phyloP scores from a whole-genome alignment of 2,797 vertebrate species.

The Molossus alvarezi region DNA sequence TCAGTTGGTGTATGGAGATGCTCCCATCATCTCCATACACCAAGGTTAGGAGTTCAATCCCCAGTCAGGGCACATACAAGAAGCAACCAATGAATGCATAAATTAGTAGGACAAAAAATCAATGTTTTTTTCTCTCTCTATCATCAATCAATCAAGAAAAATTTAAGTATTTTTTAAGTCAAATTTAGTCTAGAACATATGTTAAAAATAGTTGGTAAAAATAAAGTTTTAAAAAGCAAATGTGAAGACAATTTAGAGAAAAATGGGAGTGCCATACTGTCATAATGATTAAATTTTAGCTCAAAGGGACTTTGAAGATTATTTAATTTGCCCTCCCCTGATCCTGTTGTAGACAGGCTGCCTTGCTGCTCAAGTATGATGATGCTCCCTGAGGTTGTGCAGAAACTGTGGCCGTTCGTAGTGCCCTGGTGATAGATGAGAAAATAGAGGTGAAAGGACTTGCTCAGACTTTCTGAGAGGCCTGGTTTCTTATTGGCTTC shows the following conservation, averaged over 20 bases:
- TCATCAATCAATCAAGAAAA: neutral
- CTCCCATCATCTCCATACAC: neutral
- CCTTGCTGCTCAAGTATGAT: neutral
- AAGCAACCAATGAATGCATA: neutral
- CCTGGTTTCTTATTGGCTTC: neutral
- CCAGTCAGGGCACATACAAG: neutral
- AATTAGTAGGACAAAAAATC: neutral
- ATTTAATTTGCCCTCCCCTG: neutral
- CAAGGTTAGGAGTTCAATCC: neutral
- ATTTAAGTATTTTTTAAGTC: neutral
- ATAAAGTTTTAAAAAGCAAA: slow-evolving; percentile 61
- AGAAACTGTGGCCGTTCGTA: accelerated
- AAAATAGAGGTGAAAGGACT: neutral
- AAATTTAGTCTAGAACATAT: slow-evolving; percentile 42
- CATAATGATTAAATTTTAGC: slow-evolving; percentile 32
- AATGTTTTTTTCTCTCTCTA: too few relatives aligned
- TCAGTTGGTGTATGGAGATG: neutral
- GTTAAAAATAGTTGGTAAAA: slow-evolving; percentile 45
- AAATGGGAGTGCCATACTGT: neutral
- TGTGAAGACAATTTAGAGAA: slow-evolving; percentile 46
- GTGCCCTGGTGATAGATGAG: neutral
- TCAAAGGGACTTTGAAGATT: neutral
- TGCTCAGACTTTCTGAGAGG: neutral
- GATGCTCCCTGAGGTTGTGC: neutral
- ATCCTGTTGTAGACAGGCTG: neutral